Percentiles rank a stretch among this genome's conserved stretches.
Conservation (phyloP, 2,113 vertebrate genomes). For the Cervus canadensis region DNA sequence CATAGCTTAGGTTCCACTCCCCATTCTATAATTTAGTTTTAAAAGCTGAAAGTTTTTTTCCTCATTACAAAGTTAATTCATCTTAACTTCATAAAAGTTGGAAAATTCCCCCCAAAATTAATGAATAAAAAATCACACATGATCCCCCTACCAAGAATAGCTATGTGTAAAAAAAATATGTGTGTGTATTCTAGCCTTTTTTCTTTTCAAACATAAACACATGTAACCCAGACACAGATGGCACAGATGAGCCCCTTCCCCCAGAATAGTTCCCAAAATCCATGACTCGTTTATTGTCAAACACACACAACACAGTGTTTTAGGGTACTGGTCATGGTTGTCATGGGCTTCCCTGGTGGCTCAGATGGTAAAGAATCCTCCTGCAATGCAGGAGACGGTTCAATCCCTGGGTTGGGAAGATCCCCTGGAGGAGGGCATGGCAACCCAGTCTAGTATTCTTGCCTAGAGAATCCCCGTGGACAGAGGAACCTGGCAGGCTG, state of each 20-base stretch:
- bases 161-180: not conserved
- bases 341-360: not conserved
- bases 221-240: not conserved
- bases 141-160: slow-evolving; percentile 2
- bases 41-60: not conserved
- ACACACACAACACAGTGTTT: not conserved
- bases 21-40: not conserved
- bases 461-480: not conserved
- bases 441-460: not conserved
- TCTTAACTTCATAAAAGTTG: slow-evolving; percentile 13
- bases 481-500: not conserved
- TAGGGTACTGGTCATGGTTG: not conserved
- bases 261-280: not conserved
- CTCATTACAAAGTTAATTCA: slow-evolving; percentile 12
- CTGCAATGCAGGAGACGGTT: not conserved
- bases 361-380: not conserved
- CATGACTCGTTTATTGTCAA: not conserved
- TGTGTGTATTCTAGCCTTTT: not conserved
- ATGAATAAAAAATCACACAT: not conserved
- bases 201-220: not conserved
- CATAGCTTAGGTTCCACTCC: not conserved
- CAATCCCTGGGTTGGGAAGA: not conserved
- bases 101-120: not conserved
- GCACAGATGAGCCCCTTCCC: not conserved
- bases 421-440: not conserved